Percentiles rank a stretch among this genome's conserved stretches.
Evolutionary conservation across 2,888 invertebrate genomes (phyloP).

Genomic region (Uropetala carovei): DNA sequence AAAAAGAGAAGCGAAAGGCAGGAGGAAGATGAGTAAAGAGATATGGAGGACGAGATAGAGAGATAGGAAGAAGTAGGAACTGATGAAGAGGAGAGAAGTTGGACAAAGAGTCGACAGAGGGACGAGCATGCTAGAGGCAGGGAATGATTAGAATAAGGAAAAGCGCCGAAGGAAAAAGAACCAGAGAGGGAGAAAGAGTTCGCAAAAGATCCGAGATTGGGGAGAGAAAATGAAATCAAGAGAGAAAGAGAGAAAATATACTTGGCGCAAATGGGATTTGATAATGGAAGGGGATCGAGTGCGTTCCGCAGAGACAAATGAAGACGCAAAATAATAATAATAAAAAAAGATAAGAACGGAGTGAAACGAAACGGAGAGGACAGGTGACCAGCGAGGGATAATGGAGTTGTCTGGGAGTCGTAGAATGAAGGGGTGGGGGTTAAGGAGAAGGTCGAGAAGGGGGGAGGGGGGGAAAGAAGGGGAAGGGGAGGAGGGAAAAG

Average conservation of each 20-base stretch:
- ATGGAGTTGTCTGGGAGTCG: neutral
- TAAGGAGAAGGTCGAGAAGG: neutral
- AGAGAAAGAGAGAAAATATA: neutral
- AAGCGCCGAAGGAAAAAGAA: no score
- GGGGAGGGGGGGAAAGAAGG: neutral
- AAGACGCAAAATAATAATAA: neutral
- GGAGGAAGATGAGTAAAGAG: no score
- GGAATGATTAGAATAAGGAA: no score
- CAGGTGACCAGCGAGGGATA: neutral
- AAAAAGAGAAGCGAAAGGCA: no score
- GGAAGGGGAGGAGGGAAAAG: neutral
- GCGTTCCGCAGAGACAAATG: slow-evolving; percentile 1
- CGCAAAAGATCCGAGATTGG: no score
- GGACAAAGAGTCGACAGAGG: no score
- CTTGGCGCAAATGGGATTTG: neutral
- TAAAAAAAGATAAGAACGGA: neutral
- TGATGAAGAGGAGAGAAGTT: no score
- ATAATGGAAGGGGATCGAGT: slow-evolving; percentile 8
- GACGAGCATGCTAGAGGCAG: no score
- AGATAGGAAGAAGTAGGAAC: no score
- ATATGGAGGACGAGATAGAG: no score
- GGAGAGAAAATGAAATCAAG: no score
- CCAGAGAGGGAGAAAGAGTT: no score
- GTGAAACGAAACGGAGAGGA: neutral
- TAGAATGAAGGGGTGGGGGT: neutral